Percentiles rank a stretch among this genome's conserved stretches.
phyloP scores from a whole-genome alignment of 35 echinoderm and acorn worm genomes.

The Strongylocentrotus purpuratus region DNA sequence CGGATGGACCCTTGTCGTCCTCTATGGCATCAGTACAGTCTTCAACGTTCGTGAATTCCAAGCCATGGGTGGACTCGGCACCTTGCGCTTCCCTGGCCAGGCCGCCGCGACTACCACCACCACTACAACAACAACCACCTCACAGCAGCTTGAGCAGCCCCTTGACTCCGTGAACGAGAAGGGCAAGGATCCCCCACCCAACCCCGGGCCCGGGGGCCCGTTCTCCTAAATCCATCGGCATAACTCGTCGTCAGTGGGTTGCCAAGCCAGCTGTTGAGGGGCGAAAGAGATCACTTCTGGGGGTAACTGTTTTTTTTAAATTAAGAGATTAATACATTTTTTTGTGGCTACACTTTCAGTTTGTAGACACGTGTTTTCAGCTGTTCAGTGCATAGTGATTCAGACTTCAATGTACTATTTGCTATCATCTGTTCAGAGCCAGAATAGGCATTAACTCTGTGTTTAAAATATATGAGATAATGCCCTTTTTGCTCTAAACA shows the following conservation, averaged over 20 bases:
- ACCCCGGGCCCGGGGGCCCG: slow-evolving; percentile 48
- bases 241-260: too few relatives aligned
- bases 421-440: too few relatives aligned
- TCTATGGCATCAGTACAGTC: slow-evolving; percentile 54
- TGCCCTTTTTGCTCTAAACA: too few relatives aligned
- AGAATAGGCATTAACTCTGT: too few relatives aligned
- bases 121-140: slow-evolving; percentile 58
- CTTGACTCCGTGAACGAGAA: neutral
- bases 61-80: slow-evolving; percentile 33
- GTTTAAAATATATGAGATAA: too few relatives aligned
- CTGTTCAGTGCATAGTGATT: neutral
- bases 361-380: neutral
- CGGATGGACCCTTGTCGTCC: slow-evolving; percentile 32
- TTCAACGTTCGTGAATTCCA: slow-evolving; percentile 56
- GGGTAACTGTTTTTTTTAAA: too few relatives aligned
- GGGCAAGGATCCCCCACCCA: slow-evolving; percentile 32
- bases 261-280: neutral
- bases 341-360: neutral
- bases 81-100: neutral
- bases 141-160: neutral
- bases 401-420: neutral
- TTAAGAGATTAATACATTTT: neutral
- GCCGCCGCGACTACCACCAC: neutral
- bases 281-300: neutral
- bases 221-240: neutral